Percentiles rank a stretch among this genome's conserved stretches.
Conservation (phyloP, 2,888 invertebrate species). For the Drosophila stalkeri region DNA sequence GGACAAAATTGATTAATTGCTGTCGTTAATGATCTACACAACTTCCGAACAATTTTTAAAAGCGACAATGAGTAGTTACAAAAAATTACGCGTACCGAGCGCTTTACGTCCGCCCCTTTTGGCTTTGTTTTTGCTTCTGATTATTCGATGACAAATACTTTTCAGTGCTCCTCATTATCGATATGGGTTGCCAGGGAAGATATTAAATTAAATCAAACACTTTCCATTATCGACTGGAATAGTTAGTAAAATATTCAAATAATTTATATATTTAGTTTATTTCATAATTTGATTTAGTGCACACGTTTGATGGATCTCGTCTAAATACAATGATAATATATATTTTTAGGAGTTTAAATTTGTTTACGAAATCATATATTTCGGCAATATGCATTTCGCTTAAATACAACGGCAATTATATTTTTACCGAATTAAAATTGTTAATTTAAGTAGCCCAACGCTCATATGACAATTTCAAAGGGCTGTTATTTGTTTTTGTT, state of each 20-base stretch:
- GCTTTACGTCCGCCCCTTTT: constrained; percentile 62
- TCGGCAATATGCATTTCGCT: neutral
- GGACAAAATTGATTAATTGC: constrained; percentile 24
- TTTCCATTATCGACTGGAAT: constrained; percentile 35
- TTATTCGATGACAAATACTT: constrained; percentile 52
- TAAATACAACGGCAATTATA: too few species aligned
- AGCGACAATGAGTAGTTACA: constrained; percentile 50
- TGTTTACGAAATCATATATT: neutral
- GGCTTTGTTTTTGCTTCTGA: constrained; percentile 63
- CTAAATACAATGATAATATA: too few species aligned
- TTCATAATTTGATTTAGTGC: neutral
- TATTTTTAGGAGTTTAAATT: neutral
- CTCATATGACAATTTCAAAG: neutral
- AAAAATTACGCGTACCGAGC: constrained; percentile 62
- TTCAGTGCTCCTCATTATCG: constrained; percentile 29
- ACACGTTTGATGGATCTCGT: neutral
- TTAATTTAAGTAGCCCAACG: too few species aligned
- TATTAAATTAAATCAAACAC: constrained; percentile 11
- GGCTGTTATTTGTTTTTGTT: neutral
- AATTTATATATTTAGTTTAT: neutral
- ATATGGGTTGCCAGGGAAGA: constrained; percentile 33
- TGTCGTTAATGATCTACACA: constrained; percentile 23
- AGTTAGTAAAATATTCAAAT: neutral
- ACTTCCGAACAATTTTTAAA: constrained; percentile 27
- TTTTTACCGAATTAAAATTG: too few species aligned